Percentiles rank a stretch among this genome's conserved stretches.
These are phyloP conservation scores for Mesoligia furuncula DNA, from an alignment of 2,888 invertebrate genomes.

Conservation along the genomic window DNA sequence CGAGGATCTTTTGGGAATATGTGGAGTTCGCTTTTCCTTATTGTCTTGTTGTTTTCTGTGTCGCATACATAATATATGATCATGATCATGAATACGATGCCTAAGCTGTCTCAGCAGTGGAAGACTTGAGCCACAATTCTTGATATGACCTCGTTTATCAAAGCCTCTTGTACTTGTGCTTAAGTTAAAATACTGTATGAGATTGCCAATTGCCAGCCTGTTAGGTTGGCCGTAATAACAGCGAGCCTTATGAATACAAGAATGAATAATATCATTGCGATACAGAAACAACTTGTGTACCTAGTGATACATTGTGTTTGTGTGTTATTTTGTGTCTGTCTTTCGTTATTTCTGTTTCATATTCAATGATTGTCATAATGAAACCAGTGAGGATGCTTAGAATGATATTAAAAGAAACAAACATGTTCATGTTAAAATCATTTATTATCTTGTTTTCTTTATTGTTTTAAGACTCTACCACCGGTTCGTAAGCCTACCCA, in stretches of 20 bases:
- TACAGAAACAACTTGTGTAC: not conserved
- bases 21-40: slow-evolving; percentile 35
- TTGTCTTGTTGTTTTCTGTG: slow-evolving; percentile 31
- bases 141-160: not conserved
- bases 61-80: slow-evolving; percentile 30
- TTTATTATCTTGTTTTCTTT: slow-evolving; percentile 33
- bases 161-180: not conserved
- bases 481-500: slow-evolving; percentile 59
- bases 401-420: slow-evolving; percentile 37
- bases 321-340: not conserved
- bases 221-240: not conserved
- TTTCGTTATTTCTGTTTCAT: not conserved
- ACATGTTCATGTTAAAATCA: not conserved
- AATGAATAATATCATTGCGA: not conserved
- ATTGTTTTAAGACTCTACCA: slow-evolving; percentile 38
- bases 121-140: not conserved
- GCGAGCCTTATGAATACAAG: not conserved
- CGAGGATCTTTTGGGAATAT: slow-evolving; percentile 21
- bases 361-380: not conserved
- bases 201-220: not conserved
- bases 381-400: slow-evolving; percentile 32
- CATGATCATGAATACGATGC: slow-evolving; percentile 6
- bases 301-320: too few species aligned
- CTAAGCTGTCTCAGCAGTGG: slow-evolving; percentile 9
- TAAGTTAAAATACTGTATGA: not conserved